Evolutionary conservation across 92 coral and sea anemone species (phyloP).

Genomic region (Phymanthus crucifer): DNA sequence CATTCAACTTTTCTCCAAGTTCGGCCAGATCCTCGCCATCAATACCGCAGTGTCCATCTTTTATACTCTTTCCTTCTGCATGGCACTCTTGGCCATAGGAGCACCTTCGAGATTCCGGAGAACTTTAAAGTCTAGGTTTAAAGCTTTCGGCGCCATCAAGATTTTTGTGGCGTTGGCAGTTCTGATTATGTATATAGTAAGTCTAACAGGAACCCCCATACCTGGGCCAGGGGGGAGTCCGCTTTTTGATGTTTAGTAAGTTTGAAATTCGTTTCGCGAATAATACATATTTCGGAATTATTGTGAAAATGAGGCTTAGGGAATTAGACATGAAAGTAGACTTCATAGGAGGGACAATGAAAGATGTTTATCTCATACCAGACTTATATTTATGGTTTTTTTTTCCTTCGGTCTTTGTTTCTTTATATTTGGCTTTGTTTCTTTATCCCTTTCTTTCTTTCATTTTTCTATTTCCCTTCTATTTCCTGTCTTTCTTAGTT

Average conservation of each 20-base stretch:
- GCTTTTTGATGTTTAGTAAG: slow-evolving; percentile 50
- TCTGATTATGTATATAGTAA: slow-evolving; percentile 53
- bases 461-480: too few species aligned
- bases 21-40: slow-evolving; percentile 93
- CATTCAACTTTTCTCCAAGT: slow-evolving; percentile 96
- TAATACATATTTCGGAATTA: not conserved
- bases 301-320: not conserved
- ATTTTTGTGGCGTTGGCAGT: slow-evolving; percentile 34
- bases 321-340: not conserved
- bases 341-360: too few species aligned
- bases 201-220: slow-evolving; percentile 57
- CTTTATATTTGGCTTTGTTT: too few species aligned
- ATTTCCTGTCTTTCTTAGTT: too few species aligned
- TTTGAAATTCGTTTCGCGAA: not conserved
- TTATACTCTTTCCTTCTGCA: slow-evolving; percentile 77
- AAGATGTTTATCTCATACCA: too few species aligned
- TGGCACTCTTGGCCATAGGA: slow-evolving; percentile 71
- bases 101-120: slow-evolving; percentile 83
- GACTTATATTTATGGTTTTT: too few species aligned
- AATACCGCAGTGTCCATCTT: slow-evolving; percentile 88
- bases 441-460: too few species aligned
- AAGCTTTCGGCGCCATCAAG: slow-evolving; percentile 47
- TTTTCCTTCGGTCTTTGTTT: too few species aligned
- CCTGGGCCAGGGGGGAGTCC: slow-evolving; percentile 90
- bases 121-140: slow-evolving; percentile 34